Base-by-base conservation (phyloP, 2,797 vertebrate species). In the Pempheris klunzingeri region DNA sequence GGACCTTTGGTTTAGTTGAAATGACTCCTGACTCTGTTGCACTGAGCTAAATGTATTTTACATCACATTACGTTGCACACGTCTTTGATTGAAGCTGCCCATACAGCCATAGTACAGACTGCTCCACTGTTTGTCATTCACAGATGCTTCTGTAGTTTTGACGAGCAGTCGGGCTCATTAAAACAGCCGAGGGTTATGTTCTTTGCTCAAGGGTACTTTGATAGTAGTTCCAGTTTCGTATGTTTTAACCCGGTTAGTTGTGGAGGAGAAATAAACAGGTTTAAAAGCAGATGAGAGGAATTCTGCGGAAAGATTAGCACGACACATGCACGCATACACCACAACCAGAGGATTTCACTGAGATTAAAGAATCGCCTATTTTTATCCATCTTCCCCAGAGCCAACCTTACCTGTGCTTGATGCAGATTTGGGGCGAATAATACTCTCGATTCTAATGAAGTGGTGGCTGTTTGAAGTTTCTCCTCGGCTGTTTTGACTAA, bases 321-420 rank as follows among this genome's bases (percentile, higher is more conserved):
- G 50, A 81, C 68, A 87, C 71, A 78, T 84, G 67, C 74, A 80
- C 69, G 61, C 69, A 74, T 15, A 74, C 39, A 71, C 71, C 65
- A 68, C 63, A 86, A 79, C 67, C 75, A 66, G 78, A 83, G 81
- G 80, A 82, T 87, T 82, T 84, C 47, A 77, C 69, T 24, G 58
- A 91, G 90, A 93, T 91, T 87, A 90, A 89, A 92, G 75, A 87
- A 73, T 74, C 3, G 1, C 34, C 81, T 92, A 87, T 92, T 92
- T 93, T 83, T 89, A 86, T 87, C 81, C 77, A 13, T 67, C 47
- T 70, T 83, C 86, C 85, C 84, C 74, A 74, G 80, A 87, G 89
- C 78, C 60, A 82, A 26, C 74, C 82, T 60, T 81, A 87, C 87
- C 87, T 92, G 52, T 85, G 80, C 74, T 71, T 65, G 71, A 87